Base-by-base conservation (phyloP, 2,113 vertebrate genomes). In the Mirza zaza region DNA sequence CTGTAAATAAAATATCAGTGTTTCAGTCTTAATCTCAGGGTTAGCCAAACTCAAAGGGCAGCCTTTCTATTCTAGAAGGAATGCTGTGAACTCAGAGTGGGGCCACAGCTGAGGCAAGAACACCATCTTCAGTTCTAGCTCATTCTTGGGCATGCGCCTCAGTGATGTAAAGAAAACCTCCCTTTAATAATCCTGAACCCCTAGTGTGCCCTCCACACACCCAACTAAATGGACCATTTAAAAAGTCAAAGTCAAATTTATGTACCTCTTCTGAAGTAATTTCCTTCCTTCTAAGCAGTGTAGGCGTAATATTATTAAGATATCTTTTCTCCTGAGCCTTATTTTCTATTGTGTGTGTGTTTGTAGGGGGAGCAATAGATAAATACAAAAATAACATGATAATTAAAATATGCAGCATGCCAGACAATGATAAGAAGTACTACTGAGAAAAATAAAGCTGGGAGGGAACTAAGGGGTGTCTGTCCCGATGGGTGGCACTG, bases 381-480 rank as follows among this genome's bases (percentile, higher is more conserved):
- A 95, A 95, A 50, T 25, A 95, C 50, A 96, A 76, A 94, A 76
- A 8, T 50, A 82, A 92, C 21, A 73, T n/a, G 36, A 67, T 81
- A 75, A 94, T 50, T 96, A 81, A 84, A 75, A 88, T 57, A 73
- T 15, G 73, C 5, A 84, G 45, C 29, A 34, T 85, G 29, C 39
- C 23, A 39, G 50, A 68, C 3, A 80, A 45, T 36, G 65, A 20
- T 90, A 75, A 68, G 21, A 80, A 68, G 21, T 57, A 71, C 84
- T 87, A 75, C 27, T 42, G 80, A 87, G 81, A 61, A 92, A 90
- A 93, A 73, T 7, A 59, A 81, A 76, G 55, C 36, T 65, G n/a
- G 48, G 61, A 79, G 17, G 45, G 9, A 95, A 81, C 23, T 13
- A 68, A 36, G 6, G 1, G 6, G 6, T 57, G 61, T 29, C 61